Evolutionary conservation across 2,888 invertebrate genomes (phyloP).

Genomic region (Spilarctia lutea): DNA sequence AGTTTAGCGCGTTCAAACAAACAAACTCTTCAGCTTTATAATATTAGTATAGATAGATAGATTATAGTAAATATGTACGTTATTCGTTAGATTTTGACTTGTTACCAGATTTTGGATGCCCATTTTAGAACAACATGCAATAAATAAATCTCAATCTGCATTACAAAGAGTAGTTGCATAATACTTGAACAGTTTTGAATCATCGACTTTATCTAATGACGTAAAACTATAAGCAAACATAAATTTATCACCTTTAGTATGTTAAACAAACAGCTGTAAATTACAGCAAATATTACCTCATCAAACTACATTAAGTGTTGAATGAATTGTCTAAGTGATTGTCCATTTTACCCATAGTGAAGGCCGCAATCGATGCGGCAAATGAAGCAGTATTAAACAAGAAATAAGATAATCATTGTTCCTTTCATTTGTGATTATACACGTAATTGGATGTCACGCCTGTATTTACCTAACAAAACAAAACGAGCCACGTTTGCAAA

Average conservation of each 20-base stretch:
- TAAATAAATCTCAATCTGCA: not conserved
- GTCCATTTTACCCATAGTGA: slow-evolving; percentile 51
- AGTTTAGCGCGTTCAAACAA: no score
- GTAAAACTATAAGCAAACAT: slow-evolving; percentile 19
- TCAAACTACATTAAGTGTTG: slow-evolving; percentile 43
- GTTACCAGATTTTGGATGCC: not conserved
- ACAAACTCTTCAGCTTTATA: no score
- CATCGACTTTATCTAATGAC: slow-evolving; percentile 31
- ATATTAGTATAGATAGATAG: no score
- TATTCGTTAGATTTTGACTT: not conserved
- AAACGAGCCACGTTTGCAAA: not conserved
- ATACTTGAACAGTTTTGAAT: slow-evolving; percentile 23
- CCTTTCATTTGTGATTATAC: slow-evolving; percentile 41
- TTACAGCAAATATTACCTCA: slow-evolving; percentile 39
- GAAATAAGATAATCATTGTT: slow-evolving; percentile 51
- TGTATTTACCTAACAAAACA: not conserved
- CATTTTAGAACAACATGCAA: no score
- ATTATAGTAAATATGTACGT: no score
- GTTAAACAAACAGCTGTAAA: slow-evolving; percentile 40
- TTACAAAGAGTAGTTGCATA: not conserved
- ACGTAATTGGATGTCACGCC: not conserved
- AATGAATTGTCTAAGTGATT: slow-evolving; percentile 59
- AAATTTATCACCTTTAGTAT: slow-evolving; percentile 38
- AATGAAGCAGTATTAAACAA: slow-evolving; percentile 67
- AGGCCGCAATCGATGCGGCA: slow-evolving; percentile 73